Base-by-base conservation (phyloP, 1,140 invertebrate species). In the Berghia stephanieae region DNA sequence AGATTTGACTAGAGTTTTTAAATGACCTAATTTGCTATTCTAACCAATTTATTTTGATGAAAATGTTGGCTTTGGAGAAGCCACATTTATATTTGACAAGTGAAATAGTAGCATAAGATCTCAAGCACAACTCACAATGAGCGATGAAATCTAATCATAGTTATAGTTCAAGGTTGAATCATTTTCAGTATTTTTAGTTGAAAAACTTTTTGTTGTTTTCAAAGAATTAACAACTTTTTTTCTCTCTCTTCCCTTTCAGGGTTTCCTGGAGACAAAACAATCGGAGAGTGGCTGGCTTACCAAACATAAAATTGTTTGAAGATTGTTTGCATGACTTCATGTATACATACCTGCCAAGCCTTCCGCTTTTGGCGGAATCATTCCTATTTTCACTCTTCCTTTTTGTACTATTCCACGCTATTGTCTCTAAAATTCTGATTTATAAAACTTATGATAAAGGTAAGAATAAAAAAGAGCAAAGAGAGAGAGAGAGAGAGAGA, bases 211-310 rank as follows among this genome's bases (percentile, higher is more conserved):
- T 31, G 31, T 27, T 16, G 57, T 63, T 63, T 10, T 10, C 8
- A 13, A 27, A n/a, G 57, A 8, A 8, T n/a, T 31, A 31, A 2
- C 8, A 27, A 36, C 1, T 10, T 34, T 60, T 6, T 77, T n/a
- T 36, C 18, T 18, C 38, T 24, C 10, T 67, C 13, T 52, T 24
- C 24, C 2, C 8, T 78, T 77, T 34, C 77, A 81, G 82, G 82
- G 82, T 24, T 83, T 83, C 52, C 75, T 83, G 52, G 82, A 83
- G 55, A 83, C 80, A 18, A 57, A 79, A 16, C 70, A 80, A 66
- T 72, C 57, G 3, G 78, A 81, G 69, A 67, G 18, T 27, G 82
- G 80, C 0, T 77, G 67, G 66, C 31, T 81, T 18, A 80, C 76
- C 18, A 81, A 83, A 44, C 76, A 80, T 70, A 77, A 71, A 70